Evolutionary conservation across 2,888 invertebrate species (phyloP), one percentile per base, ranked within the genome.

Genomic region (Mantis religiosa): DNA sequence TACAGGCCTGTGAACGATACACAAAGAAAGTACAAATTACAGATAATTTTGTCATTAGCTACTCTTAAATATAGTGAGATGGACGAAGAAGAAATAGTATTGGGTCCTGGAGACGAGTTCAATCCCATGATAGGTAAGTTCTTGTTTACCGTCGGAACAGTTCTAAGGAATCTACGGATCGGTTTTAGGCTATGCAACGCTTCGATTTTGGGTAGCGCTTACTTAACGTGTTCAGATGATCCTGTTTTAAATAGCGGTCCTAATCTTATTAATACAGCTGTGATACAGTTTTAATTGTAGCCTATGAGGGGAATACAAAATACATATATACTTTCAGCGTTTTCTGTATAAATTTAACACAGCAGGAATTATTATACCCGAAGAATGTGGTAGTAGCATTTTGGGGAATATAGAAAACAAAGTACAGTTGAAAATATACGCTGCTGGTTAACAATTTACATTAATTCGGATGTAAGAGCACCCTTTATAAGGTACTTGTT

Each of bases 81-180:
- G 28, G 87, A 87, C 87, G 89, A 89, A 71, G 89, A 89, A 85
- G 89, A 89, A 88, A 89, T 89, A 71, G 85, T 89, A 9, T 83
- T 89, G 88, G 88, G 83, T 9, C 88, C 89, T 34, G 89, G 83
- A 20, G 89, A 89, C 41, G 88, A 85, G 30, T 88, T 54, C 47
- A 47, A n/a, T 82, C 81, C 85, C 12, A 82, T 71, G 54, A 71
- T 28, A 83, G 89, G 89, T 89, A 85, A 88, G 88, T 7, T 54
- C 84, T 82, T 30, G 28, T 84, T 47, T 34, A 8, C 20, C 12
- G 8, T 30, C 27, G 25, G 27, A 8, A 20, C 30, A 25, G 28
- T 14, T 84, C 87, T 54, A 87, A 87, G 87, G 71, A 41, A 25
- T 14, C 83, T 89, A 27, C 30, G 71, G 82, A 85, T 86, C 89